Conservation (phyloP, 2,797 vertebrate species). For the Myoxocephalus aenaeus region DNA sequence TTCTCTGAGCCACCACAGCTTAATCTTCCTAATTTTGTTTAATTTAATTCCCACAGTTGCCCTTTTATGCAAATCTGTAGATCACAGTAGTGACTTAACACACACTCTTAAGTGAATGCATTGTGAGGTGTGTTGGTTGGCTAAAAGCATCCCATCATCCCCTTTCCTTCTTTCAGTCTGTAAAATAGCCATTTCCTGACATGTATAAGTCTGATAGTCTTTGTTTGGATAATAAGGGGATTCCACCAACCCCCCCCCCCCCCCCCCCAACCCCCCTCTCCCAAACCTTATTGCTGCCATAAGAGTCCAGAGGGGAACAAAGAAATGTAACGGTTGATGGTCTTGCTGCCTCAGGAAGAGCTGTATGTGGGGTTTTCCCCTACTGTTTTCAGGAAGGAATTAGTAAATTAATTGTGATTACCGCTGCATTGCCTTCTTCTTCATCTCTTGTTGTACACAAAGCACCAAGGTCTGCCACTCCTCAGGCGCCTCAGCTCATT, state of each 20-base stretch:
- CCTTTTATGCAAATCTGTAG: constrained; percentile 1
- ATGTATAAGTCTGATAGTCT: constrained; percentile 52
- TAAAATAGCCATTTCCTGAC: constrained; percentile 46
- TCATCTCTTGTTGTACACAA: constrained; percentile 44
- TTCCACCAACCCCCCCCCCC: constrained; percentile 18
- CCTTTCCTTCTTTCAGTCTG: constrained; percentile 2
- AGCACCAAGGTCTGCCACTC: constrained; percentile 28
- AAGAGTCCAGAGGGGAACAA: constrained; percentile 31
- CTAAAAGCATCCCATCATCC: constrained; percentile 22
- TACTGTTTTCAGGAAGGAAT: constrained; percentile 75
- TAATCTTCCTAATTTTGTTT: background rate
- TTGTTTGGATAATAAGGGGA: constrained; percentile 65
- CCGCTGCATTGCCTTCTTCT: constrained; percentile 62
- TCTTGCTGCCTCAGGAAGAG: constrained; percentile 51
- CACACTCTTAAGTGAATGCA: constrained; percentile 1
- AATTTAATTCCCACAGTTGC: constrained; percentile 12
- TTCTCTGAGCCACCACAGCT: background rate
- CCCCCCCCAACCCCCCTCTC: background rate
- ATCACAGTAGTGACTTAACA: constrained; percentile 1
- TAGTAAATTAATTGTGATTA: constrained; percentile 71
- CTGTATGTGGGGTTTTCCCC: constrained; percentile 54
- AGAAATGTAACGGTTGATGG: constrained; percentile 51
- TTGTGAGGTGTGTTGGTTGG: constrained; percentile 29
- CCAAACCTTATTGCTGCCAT: constrained; percentile 33
- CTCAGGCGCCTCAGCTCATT: constrained; percentile 41